Percentiles rank a stretch among this genome's conserved stretches.
These are phyloP conservation scores for Arizona elegans DNA, from an alignment of 2,113 vertebrate species.

Conservation along the genomic window DNA sequence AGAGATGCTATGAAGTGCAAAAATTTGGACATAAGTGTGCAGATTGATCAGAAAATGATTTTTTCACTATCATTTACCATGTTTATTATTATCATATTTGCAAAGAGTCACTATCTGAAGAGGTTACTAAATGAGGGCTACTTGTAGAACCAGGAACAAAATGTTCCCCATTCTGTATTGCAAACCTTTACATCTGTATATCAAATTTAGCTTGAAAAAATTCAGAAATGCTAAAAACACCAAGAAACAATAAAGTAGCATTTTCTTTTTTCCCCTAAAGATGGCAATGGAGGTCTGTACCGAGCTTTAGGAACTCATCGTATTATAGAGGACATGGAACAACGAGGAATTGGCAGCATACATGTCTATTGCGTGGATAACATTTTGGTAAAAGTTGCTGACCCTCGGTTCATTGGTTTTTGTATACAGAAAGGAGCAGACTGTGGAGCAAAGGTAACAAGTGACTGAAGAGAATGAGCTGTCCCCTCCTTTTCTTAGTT, in stretches of 20 bases:
- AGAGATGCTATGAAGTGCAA: neutral
- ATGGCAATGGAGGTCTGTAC: conserved; percentile 95
- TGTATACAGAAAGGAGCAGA: conserved; percentile 90
- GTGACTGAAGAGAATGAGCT: neutral
- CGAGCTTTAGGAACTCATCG: conserved; percentile 82
- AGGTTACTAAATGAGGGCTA: neutral
- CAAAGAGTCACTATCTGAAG: neutral
- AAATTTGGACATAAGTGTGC: neutral
- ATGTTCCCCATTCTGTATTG: neutral
- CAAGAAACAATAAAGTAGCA: neutral
- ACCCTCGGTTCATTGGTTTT: conserved; percentile 92
- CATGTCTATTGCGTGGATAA: conserved; percentile 97
- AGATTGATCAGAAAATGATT: neutral
- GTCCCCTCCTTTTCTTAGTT: neutral
- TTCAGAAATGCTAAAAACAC: neutral
- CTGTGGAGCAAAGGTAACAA: conserved; percentile 93
- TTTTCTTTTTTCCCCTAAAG: conserved; percentile 59
- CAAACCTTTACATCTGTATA: neutral
- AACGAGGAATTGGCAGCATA: conserved; percentile 76
- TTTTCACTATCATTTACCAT: neutral
- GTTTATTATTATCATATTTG: neutral
- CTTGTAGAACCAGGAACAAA: neutral
- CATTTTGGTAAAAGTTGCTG: conserved; percentile 94
- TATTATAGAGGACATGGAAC: conserved; percentile 86
- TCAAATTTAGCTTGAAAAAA: neutral